Evolutionary conservation across 35 echinoderm and acorn worm genomes (phyloP).

Genomic region (Lytechinus pictus): DNA sequence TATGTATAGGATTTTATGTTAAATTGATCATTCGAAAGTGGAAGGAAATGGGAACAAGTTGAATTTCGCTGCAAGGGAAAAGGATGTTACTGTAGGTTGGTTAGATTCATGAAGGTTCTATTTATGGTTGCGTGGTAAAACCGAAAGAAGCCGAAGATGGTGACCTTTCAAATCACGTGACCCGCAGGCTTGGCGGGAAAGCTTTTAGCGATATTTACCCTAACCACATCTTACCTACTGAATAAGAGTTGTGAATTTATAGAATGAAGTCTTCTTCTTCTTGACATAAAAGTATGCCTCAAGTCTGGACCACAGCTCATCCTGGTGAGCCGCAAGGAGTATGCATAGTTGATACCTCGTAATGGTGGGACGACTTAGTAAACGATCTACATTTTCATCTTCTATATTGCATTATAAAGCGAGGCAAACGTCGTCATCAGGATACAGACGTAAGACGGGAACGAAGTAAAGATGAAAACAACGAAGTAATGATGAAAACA

Average conservation of each 20-base stretch:
- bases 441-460: not conserved
- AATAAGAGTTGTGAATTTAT: not conserved
- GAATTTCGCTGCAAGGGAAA: too few relatives aligned
- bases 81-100: not conserved
- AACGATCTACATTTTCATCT: not conserved
- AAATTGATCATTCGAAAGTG: too few relatives aligned
- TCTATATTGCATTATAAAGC: not conserved
- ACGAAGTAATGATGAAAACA: not conserved
- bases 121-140: not conserved
- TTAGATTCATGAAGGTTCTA: not conserved
- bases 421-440: not conserved
- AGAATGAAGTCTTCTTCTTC: not conserved
- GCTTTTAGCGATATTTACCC: conserved; percentile 1
- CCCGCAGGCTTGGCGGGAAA: not conserved
- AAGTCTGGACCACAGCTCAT: not conserved
- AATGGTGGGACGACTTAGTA: not conserved
- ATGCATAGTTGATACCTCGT: not conserved
- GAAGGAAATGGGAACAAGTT: too few relatives aligned
- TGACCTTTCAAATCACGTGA: not conserved
- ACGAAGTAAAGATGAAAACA: too few relatives aligned
- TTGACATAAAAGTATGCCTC: not conserved
- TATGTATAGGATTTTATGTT: too few relatives aligned
- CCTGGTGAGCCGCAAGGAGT: not conserved
- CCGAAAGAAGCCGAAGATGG: not conserved
- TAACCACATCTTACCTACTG: not conserved